Conservation (phyloP, 2,797 vertebrate species). For the Lithobates sylvaticus region DNA sequence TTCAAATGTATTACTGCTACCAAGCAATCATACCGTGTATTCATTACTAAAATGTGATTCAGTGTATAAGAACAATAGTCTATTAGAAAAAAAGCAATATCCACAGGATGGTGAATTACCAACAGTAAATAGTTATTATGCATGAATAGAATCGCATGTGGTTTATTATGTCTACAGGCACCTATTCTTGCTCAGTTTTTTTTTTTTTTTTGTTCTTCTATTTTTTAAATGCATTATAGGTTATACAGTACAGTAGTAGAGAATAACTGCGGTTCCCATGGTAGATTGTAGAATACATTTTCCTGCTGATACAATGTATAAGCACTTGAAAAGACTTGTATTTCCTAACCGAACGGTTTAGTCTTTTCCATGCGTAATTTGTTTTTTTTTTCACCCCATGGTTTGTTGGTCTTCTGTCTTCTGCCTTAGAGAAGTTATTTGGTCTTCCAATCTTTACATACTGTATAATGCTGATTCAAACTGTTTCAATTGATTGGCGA, state of each 20-base stretch:
- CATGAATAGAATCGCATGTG: slow-evolving; percentile 50
- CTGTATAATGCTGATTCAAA: neutral
- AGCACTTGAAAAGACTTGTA: neutral
- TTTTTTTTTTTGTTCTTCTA: neutral
- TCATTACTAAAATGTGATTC: slow-evolving; percentile 43
- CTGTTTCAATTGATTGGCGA: neutral
- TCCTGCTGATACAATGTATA: slow-evolving; percentile 9
- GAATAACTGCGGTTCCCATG: slow-evolving; percentile 30
- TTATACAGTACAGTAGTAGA: slow-evolving; percentile 40
- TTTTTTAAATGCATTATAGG: slow-evolving; percentile 29
- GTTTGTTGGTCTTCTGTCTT: neutral
- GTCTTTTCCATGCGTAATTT: neutral
- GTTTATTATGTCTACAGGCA: slow-evolving; percentile 43
- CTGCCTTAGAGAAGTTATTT: neutral
- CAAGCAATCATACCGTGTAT: slow-evolving; percentile 14
- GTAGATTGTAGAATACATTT: slow-evolving; percentile 12
- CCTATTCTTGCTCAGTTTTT: slow-evolving; percentile 24
- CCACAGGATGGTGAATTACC: slow-evolving; percentile 51
- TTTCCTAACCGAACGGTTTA: neutral
- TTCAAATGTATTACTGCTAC: slow-evolving; percentile 3
- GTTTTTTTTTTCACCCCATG: neutral
- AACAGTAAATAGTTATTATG: slow-evolving; percentile 56
- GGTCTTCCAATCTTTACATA: neutral
- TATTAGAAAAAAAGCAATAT: slow-evolving; percentile 48
- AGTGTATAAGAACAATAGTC: slow-evolving; percentile 46